Conservation (phyloP, 2,888 invertebrate genomes). For the Leptinotarsa haldemani region DNA sequence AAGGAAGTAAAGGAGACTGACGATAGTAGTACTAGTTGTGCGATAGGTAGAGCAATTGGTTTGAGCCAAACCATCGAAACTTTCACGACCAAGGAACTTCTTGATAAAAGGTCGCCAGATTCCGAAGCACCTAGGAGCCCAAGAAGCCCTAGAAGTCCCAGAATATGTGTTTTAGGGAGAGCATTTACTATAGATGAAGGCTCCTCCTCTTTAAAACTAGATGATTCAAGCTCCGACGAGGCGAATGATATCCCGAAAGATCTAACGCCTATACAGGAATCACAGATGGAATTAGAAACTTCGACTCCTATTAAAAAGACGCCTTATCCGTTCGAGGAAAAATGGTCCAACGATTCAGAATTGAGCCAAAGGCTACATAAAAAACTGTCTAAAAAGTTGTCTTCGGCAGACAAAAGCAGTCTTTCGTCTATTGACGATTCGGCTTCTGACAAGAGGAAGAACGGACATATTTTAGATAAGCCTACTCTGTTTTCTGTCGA, state of each 20-base stretch:
- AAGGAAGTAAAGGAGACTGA: slow-evolving; percentile 73
- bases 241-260: slow-evolving; percentile 62
- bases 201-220: slow-evolving; percentile 53
- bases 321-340: slow-evolving; percentile 65
- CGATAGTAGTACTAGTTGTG: slow-evolving; percentile 82
- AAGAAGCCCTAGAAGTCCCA: slow-evolving; percentile 62
- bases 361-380: slow-evolving; percentile 62
- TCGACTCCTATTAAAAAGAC: slow-evolving; percentile 56
- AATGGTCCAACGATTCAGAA: slow-evolving; percentile 66
- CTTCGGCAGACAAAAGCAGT: slow-evolving; percentile 62
- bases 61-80: slow-evolving; percentile 80
- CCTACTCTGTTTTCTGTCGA: slow-evolving; percentile 61
- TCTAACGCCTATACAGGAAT: slow-evolving; percentile 58
- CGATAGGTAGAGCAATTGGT: slow-evolving; percentile 82
- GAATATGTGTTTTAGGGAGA: slow-evolving; percentile 64
- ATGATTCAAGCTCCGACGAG: slow-evolving; percentile 59
- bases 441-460: slow-evolving; percentile 53
- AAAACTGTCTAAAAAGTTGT: slow-evolving; percentile 63
- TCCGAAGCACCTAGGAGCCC: slow-evolving; percentile 61
- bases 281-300: slow-evolving; percentile 48
- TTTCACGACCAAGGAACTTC: slow-evolving; percentile 74
- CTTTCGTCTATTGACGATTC: slow-evolving; percentile 63
- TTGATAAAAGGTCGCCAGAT: slow-evolving; percentile 64
- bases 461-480: slow-evolving; percentile 58
- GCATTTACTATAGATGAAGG: slow-evolving; percentile 66